These are phyloP conservation scores for Orchesella cincta DNA, from an alignment of 1,140 invertebrate genomes.

Conservation along the genomic window DNA sequence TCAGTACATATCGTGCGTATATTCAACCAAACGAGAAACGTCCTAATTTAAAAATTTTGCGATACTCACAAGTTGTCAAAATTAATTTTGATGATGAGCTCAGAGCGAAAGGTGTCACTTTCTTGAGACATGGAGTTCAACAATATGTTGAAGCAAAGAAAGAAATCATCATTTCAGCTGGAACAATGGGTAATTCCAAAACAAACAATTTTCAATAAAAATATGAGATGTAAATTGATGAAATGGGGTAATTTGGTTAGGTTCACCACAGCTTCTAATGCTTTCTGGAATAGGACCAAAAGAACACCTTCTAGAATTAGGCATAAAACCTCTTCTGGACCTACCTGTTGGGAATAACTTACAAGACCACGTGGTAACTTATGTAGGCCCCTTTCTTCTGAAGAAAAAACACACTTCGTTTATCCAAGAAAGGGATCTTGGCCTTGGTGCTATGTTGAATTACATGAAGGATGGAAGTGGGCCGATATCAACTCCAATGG, in stretches of 20 bases:
- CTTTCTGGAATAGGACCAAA: not conserved
- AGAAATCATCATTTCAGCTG: not conserved
- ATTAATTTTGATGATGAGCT: not conserved
- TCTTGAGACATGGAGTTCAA: not conserved
- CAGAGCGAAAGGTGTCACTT: not conserved
- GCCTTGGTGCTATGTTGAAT: not conserved
- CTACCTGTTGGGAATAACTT: not conserved
- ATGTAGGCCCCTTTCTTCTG: not conserved
- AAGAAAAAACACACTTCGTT: not conserved
- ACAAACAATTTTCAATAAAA: not conserved
- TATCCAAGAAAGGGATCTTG: not conserved
- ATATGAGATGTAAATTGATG: not conserved
- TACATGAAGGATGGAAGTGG: not conserved
- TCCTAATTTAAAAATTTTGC: not conserved
- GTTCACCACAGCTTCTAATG: not conserved
- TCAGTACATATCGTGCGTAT: not conserved
- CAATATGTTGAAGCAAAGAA: not conserved
- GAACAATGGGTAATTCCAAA: not conserved
- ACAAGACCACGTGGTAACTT: not conserved
- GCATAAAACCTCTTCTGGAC: not conserved
- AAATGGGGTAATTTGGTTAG: no score
- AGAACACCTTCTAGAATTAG: not conserved
- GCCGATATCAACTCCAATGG: not conserved
- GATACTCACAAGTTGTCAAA: not conserved
- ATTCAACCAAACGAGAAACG: not conserved